phyloP scores from a whole-genome alignment of 2,113 vertebrate species.

The Speoplatyrhinus poulsoni region DNA sequence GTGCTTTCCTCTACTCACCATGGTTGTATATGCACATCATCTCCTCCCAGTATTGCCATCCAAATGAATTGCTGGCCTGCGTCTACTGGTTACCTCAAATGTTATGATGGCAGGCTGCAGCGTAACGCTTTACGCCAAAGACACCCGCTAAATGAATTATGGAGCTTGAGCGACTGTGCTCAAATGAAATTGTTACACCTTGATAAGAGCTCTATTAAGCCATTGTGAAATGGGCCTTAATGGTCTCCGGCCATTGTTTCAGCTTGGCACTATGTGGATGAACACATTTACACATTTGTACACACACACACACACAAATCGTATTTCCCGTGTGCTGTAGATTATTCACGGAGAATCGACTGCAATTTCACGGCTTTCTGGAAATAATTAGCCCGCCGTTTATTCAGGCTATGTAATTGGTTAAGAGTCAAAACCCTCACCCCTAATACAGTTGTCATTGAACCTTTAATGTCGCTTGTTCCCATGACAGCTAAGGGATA shows the following conservation, averaged over 20 bases:
- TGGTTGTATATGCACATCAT: too few species aligned
- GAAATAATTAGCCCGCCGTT: constrained; percentile 65
- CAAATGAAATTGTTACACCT: constrained; percentile 37
- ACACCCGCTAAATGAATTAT: constrained; percentile 32
- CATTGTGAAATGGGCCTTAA: constrained; percentile 37
- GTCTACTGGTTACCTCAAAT: not conserved
- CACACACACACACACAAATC: constrained; percentile 11
- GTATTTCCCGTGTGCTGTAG: constrained; percentile 42
- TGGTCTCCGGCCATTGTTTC: constrained; percentile 16
- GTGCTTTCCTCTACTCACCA: too few species aligned
- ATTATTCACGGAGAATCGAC: constrained; percentile 62
- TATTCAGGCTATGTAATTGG: constrained; percentile 64
- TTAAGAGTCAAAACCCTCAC: constrained; percentile 53
- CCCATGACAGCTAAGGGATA: constrained; percentile 37
- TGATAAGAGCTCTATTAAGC: constrained; percentile 38
- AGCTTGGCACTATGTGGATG: constrained; percentile 13
- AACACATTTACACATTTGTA: not conserved
- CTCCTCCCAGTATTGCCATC: too few species aligned
- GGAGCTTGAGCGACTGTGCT: not conserved
- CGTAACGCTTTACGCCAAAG: constrained; percentile 12
- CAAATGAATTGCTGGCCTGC: too few species aligned
- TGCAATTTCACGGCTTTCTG: constrained; percentile 64
- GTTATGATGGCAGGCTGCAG: constrained; percentile 22
- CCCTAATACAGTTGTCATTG: constrained; percentile 65
- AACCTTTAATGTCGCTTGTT: constrained; percentile 51